A percentile compares a stretch with the other conserved stretches of the same genome.
phyloP scores from a whole-genome alignment of 2,888 invertebrate species.

The Drosophila greeni region DNA sequence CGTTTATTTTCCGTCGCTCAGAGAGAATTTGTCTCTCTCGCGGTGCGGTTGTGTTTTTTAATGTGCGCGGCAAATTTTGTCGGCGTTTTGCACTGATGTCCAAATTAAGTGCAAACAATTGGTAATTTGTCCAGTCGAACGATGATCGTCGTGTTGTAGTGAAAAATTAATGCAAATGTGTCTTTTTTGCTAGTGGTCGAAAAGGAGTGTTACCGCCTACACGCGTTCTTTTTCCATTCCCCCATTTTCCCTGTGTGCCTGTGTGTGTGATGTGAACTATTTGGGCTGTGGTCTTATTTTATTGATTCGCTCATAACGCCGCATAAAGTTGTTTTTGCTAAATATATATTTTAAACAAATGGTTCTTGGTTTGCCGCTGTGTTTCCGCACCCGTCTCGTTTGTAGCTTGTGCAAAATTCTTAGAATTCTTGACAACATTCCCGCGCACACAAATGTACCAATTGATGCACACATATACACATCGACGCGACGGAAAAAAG shows the following conservation, averaged over 20 bases:
- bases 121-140: conserved; percentile 8
- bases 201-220: conserved; percentile 18
- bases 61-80: conserved; percentile 38
- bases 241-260: conserved; percentile 7
- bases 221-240: conserved; percentile 13
- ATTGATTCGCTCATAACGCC: conserved; percentile 1
- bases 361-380: conserved; percentile 28
- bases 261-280: conserved; percentile 12
- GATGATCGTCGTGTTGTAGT: conserved; percentile 1
- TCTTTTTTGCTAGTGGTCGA: neutral
- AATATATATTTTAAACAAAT: conserved; percentile 7
- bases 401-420: conserved; percentile 66
- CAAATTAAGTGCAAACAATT: conserved; percentile 13
- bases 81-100: conserved; percentile 40
- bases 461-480: conserved; percentile 28
- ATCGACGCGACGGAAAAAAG: conserved; percentile 20
- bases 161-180: neutral
- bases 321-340: conserved; percentile 13
- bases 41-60: conserved; percentile 64
- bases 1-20: neutral
- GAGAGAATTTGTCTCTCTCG: conserved; percentile 55
- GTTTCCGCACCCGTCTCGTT: conserved; percentile 34
- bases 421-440: conserved; percentile 75
- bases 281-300: conserved; percentile 1
- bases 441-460: conserved; percentile 55